Percentiles rank a stretch among this genome's conserved stretches.
Conservation (phyloP, 2,888 invertebrate species). For the Epinotia nisella region DNA sequence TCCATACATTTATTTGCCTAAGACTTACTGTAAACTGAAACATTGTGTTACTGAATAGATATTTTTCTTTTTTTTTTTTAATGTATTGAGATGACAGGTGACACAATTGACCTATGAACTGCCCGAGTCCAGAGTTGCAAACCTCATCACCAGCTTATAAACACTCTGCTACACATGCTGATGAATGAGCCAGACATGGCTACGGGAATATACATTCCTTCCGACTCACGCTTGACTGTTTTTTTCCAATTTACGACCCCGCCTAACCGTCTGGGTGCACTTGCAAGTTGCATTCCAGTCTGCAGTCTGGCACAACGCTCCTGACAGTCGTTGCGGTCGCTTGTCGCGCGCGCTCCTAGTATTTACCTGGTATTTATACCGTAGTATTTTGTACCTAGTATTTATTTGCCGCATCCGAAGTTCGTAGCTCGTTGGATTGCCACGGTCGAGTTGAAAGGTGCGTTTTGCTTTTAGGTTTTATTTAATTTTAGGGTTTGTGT, state of each 20-base stretch:
- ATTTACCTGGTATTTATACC: conserved; percentile 22
- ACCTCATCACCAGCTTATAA: no score
- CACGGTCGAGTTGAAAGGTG: conserved; percentile 28
- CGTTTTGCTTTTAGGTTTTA: conserved; percentile 13
- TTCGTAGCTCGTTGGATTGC: conserved; percentile 31
- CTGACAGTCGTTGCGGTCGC: conserved; percentile 35
- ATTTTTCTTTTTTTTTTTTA: no score
- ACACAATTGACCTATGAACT: no score
- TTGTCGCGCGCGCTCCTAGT: conserved; percentile 43
- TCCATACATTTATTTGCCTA: no score
- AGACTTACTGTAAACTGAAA: no score
- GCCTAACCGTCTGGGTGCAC: conserved; percentile 30
- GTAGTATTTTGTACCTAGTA: conserved; percentile 15
- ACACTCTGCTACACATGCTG: no score
- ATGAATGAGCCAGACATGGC: no score
- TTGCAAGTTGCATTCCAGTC: conserved; percentile 37
- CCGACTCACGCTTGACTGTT: conserved; percentile 16
- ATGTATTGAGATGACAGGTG: no score
- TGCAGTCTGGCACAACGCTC: conserved; percentile 30
- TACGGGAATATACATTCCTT: not conserved
- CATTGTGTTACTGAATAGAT: no score
- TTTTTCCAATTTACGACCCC: conserved; percentile 19
- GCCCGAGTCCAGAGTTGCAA: no score
- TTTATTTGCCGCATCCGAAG: conserved; percentile 24
- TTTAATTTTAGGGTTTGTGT: not conserved